Percentiles rank a stretch among this genome's conserved stretches.
These are phyloP conservation scores for Loxodonta africana DNA, from an alignment of 2,113 vertebrate genomes.

Conservation along the genomic window DNA sequence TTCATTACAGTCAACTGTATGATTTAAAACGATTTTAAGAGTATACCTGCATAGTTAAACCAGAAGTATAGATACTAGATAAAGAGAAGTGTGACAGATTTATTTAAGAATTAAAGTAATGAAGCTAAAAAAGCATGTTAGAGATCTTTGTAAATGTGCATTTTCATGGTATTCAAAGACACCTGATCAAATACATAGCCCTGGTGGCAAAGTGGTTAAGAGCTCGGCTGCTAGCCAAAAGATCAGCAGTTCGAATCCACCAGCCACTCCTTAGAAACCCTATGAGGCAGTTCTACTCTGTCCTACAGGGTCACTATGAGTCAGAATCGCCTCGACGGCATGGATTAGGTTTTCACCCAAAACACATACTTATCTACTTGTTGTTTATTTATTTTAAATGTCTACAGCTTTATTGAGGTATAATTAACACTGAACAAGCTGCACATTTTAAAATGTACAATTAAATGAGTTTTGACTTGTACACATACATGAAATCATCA, in stretches of 20 bases:
- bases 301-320: too few species aligned
- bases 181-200: too few species aligned
- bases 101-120: neutral
- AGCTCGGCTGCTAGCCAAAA: too few species aligned
- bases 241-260: too few species aligned
- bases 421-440: neutral
- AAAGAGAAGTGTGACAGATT: neutral
- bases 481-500: neutral
- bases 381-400: neutral
- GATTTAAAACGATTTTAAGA: constrained; percentile 64
- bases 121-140: neutral
- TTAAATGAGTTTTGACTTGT: neutral
- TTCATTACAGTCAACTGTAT: constrained; percentile 73
- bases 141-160: neutral
- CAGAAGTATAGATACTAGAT: constrained; percentile 21
- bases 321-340: too few species aligned
- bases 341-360: neutral
- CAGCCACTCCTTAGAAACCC: too few species aligned
- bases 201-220: too few species aligned
- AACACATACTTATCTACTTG: neutral
- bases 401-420: neutral
- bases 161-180: too few species aligned
- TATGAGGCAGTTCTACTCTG: too few species aligned
- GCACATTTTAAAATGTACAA: neutral
- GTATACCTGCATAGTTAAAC: constrained; percentile 61